A percentile compares a stretch with the other conserved stretches of the same genome.
Conservation (phyloP, 2,888 invertebrate species). For the Saturnia pavonia region DNA sequence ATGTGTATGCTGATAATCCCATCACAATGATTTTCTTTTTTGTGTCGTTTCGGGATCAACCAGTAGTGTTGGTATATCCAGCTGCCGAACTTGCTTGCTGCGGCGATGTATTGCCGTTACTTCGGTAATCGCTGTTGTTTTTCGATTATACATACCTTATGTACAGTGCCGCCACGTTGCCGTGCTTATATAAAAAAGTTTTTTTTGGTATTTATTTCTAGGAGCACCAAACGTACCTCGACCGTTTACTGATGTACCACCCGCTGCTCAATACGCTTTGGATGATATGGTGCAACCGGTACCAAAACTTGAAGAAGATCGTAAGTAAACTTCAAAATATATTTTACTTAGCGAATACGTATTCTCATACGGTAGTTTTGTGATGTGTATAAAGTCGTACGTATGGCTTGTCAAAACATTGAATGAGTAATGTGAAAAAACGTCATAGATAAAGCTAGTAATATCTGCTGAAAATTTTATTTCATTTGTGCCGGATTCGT, state of each 20-base stretch:
- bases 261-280: slow-evolving; percentile 61
- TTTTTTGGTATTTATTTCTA: slow-evolving; percentile 27
- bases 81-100: too few species aligned
- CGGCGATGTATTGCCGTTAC: too few species aligned
- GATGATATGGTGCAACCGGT: slow-evolving; percentile 63
- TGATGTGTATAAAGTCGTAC: background rate
- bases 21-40: too few species aligned
- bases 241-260: slow-evolving; percentile 43
- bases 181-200: background rate
- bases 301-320: slow-evolving; percentile 63
- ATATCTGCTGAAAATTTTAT: background rate
- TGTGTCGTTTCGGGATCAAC: too few species aligned
- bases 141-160: too few species aligned
- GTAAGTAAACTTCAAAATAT: slow-evolving; percentile 46
- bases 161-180: too few species aligned
- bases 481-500: background rate
- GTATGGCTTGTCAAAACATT: background rate
- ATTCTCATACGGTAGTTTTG: background rate
- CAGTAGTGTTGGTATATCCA: too few species aligned
- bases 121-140: too few species aligned
- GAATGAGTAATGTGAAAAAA: background rate
- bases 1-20: too few species aligned
- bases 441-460: background rate
- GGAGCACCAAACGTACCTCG: slow-evolving; percentile 58
- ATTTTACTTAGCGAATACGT: background rate